Base-by-base conservation (phyloP, 2,797 vertebrate species). In the Epinephelus coioides region DNA sequence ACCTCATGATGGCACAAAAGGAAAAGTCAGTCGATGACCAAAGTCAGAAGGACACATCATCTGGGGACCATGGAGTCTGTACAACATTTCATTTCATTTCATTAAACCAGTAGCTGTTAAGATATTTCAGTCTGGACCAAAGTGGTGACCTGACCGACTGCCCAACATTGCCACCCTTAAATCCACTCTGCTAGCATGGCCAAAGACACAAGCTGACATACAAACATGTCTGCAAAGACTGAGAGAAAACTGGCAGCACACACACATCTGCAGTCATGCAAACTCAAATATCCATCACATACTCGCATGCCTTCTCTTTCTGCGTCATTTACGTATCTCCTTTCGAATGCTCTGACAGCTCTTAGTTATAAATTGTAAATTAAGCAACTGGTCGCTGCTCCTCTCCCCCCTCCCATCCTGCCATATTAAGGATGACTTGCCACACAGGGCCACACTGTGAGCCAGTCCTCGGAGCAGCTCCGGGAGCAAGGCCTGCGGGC, bases 401-500 rank as follows among this genome's bases (percentile, higher is more conserved):
- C 34, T 49, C 43, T 5, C 50, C 55, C 43, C 27, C 10, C 73
- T 50, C 86, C 56, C 43, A 7, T 70, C 65, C 76, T 15, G 69
- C 68, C 71, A 63, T 72, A 86, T 86, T 89, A 89, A 67, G 47
- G 62, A 87, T 60, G 78, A 81, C 75, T 79, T 57, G 54, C 69
- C 81, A 81, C 77, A 49, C 25, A 27, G 81, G 79, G 78, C 78
- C 85, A 78, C 57, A 63, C 51, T 67, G 54, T 34, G 77, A 73
- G 61, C 69, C 38, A 69, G 72, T 69, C 77, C 86, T 76, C 55
- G 18, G 66, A 61, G 78, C 78, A 44, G 63, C 83, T 87, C 79
- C 49, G 19, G 67, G 84, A 91, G 88, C 79, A 79, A 85, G 91
- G 86, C 85, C 88, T 72, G 81, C 71, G 56, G 80, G 73, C 68